A percentile compares a stretch with the other conserved stretches of the same genome.
Conservation (phyloP, 2,888 invertebrate genomes). For the Sarcophaga caerulescens region DNA sequence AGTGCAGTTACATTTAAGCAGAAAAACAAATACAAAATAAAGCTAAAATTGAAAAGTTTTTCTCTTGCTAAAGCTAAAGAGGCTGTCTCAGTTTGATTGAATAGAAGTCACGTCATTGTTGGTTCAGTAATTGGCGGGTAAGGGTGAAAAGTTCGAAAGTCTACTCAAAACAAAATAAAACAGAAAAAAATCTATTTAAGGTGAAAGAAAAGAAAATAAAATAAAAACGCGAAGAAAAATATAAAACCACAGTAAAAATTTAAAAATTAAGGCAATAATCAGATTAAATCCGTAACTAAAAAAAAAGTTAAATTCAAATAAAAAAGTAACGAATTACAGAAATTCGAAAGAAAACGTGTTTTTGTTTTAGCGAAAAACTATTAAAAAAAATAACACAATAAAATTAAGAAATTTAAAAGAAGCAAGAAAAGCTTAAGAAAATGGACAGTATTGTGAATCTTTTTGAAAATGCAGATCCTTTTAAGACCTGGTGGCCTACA, state of each 20-base stretch:
- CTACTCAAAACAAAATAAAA: slow-evolving; percentile 25
- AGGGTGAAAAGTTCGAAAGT: slow-evolving; percentile 8
- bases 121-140: slow-evolving; percentile 31
- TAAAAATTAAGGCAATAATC: background rate
- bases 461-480: slow-evolving; percentile 81
- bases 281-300: slow-evolving; percentile 17
- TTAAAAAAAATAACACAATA: background rate
- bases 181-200: background rate
- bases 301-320: background rate
- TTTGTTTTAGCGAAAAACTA: background rate
- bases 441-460: slow-evolving; percentile 79
- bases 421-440: background rate
- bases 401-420: slow-evolving; percentile 40
- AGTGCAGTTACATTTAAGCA: background rate
- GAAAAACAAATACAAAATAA: too few relatives aligned
- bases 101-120: slow-evolving; percentile 18
- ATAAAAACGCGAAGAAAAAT: background rate
- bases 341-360: slow-evolving; percentile 1
- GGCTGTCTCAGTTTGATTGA: background rate
- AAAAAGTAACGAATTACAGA: background rate
- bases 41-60: too few relatives aligned
- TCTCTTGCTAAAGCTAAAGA: too few relatives aligned
- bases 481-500: slow-evolving; percentile 83
- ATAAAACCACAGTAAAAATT: too few relatives aligned
- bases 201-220: background rate